Base-by-base conservation (phyloP, 1,140 invertebrate genomes). In the Vollenhovia emeryi region DNA sequence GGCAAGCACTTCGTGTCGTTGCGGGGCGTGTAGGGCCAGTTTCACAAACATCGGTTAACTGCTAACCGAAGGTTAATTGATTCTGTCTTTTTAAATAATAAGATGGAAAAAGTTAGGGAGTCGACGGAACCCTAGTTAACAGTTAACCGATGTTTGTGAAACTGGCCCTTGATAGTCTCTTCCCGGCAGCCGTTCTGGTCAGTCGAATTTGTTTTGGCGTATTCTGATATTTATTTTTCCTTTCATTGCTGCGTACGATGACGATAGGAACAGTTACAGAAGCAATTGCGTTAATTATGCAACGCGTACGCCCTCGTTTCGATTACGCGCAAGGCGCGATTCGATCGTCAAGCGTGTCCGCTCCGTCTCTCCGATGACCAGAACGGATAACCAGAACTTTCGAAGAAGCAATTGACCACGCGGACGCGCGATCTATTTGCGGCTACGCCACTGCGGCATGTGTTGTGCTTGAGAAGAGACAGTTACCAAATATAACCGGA, bases 401-500 rank as follows among this genome's bases (percentile, higher is more conserved):
- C 8, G 2, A 52, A n/a, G 48, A 57, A 30, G 36, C 36, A 73
- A 52, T 79, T 89, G 84, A 87, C 84, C 86, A 57, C 9, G 24
- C 4, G n/a, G 15, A 50, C 45, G 2, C 57, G 64, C 68, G 30
- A 55, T 83, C 68, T 40, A 24, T 82, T 76, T 36, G 30, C 55
- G 86, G 83, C 87, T 92, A 91, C 91, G 91, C 90, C 92, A 91
- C 86, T 92, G 92, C 69, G 84, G 83, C 89, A 92, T 91, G 85
- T 92, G 90, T 64, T 88, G 87, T 79, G 69, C 73, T 64, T 52
- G 79, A 87, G 85, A 91, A 90, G 89, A 89, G 91, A 91, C 92
- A 92, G 93, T 92, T 87, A 94, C 94, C 93, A 94, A 94, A 94
- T 92, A 94, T 94, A 94, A 94, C 91, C 89, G 74, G 85, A 89